Conservation (phyloP, 2,797 vertebrate species). For the Cynopterus sphinx region DNA sequence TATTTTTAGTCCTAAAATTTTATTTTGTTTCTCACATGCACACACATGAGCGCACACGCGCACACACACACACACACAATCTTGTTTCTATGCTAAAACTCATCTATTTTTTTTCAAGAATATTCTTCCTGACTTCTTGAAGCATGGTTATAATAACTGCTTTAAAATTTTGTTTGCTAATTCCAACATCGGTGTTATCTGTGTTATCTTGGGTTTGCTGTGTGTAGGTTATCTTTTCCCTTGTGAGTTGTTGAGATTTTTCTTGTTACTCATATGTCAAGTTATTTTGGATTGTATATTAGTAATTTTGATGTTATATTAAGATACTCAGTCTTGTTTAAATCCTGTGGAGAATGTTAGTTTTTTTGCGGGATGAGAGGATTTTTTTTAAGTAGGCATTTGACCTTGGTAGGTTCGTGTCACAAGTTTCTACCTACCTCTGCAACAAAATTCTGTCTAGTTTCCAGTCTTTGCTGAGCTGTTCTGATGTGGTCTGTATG, state of each 20-base stretch:
- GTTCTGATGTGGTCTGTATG: neutral
- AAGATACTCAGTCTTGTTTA: neutral
- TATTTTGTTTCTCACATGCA: neutral
- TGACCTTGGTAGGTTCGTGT: neutral
- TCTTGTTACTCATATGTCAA: neutral
- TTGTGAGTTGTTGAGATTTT: neutral
- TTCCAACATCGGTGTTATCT: neutral
- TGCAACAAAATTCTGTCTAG: neutral
- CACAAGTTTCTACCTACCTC: neutral
- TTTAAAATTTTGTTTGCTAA: neutral
- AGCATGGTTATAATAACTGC: neutral
- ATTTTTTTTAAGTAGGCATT: neutral
- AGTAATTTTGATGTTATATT: neutral
- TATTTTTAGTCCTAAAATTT: neutral
- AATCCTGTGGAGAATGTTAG: neutral
- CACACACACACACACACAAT: too few species aligned
- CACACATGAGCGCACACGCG: too few species aligned
- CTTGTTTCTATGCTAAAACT: neutral
- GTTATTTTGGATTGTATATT: conserved; percentile 23
- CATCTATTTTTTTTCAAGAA: neutral
- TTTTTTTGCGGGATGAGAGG: neutral
- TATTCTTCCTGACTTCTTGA: neutral
- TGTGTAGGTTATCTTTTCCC: neutral
- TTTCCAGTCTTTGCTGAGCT: neutral
- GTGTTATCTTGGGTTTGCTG: neutral